phyloP scores from a whole-genome alignment of 2,888 invertebrate genomes.

The Ormyrus nitidulus region DNA sequence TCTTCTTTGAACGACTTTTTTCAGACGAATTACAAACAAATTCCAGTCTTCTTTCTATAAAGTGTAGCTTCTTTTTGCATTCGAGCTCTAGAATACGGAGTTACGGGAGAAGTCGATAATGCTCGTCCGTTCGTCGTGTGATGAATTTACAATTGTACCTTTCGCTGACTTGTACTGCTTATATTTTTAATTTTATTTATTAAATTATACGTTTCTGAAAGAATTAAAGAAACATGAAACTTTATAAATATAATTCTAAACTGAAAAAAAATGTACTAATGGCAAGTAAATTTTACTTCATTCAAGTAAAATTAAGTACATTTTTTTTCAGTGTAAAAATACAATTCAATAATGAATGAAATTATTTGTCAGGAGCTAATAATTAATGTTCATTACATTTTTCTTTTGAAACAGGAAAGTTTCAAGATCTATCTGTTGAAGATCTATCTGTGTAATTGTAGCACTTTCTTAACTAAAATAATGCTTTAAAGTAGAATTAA shows the following conservation, averaged over 20 bases:
- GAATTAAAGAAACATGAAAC: background rate
- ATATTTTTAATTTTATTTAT: background rate
- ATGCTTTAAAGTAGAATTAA: too few species aligned
- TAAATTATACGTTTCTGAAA: background rate
- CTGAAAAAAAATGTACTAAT: background rate
- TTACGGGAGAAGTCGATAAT: background rate
- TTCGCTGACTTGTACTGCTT: too few species aligned
- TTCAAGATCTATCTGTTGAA: too few species aligned
- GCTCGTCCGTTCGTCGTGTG: background rate
- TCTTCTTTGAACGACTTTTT: conserved; percentile 39
- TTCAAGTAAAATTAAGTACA: background rate
- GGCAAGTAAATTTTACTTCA: background rate
- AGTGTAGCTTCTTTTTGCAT: conserved; percentile 12
- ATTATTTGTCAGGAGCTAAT: background rate
- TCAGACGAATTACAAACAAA: conserved; percentile 43
- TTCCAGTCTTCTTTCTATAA: conserved; percentile 38
- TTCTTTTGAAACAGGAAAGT: too few species aligned
- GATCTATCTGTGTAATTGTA: too few species aligned
- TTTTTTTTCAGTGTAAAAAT: background rate
- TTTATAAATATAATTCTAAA: too few species aligned
- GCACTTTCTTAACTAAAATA: too few species aligned
- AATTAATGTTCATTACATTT: too few species aligned
- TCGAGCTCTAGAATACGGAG: background rate
- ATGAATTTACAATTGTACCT: background rate
- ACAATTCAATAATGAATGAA: background rate